Percentiles rank a stretch among this genome's conserved stretches.
Evolutionary conservation across 2,797 vertebrate species (phyloP).

Genomic region (Acomys russatus): DNA sequence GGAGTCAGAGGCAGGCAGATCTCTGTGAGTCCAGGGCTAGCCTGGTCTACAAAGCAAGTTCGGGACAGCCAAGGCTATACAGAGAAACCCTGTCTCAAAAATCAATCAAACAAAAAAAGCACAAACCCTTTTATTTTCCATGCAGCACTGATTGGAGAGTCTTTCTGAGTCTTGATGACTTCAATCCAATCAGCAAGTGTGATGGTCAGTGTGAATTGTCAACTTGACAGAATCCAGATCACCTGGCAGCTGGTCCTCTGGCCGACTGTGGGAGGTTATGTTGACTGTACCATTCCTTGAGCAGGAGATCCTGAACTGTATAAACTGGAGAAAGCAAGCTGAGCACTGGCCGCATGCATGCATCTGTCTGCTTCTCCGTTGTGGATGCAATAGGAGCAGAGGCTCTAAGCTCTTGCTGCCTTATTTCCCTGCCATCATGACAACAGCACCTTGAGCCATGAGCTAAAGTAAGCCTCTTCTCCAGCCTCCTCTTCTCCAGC

Average conservation of each 20-base stretch:
- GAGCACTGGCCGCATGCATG: too few relatives aligned
- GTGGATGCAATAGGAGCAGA: neutral
- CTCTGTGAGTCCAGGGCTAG: too few relatives aligned
- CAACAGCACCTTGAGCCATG: neutral
- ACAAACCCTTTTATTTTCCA: too few relatives aligned
- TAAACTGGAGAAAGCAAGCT: neutral
- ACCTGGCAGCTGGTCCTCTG: neutral
- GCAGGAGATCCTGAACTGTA: neutral
- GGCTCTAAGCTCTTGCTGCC: neutral
- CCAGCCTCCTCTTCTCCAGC: neutral
- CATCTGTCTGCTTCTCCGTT: neutral
- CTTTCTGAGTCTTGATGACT: neutral
- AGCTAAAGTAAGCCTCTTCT: neutral
- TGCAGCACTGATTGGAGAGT: neutral
- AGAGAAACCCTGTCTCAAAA: too few relatives aligned
- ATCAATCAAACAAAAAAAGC: too few relatives aligned
- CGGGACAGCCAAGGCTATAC: too few relatives aligned
- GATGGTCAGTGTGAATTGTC: neutral
- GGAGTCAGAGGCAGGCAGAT: too few relatives aligned
- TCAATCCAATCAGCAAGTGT: neutral
- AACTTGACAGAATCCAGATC: neutral
- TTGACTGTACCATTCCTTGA: neutral
- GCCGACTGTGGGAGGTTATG: neutral
- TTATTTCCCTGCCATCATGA: neutral
- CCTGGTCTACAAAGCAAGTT: too few relatives aligned